These are phyloP conservation scores for Parus major DNA, from an alignment of 2,113 vertebrate genomes.

Conservation along the genomic window DNA sequence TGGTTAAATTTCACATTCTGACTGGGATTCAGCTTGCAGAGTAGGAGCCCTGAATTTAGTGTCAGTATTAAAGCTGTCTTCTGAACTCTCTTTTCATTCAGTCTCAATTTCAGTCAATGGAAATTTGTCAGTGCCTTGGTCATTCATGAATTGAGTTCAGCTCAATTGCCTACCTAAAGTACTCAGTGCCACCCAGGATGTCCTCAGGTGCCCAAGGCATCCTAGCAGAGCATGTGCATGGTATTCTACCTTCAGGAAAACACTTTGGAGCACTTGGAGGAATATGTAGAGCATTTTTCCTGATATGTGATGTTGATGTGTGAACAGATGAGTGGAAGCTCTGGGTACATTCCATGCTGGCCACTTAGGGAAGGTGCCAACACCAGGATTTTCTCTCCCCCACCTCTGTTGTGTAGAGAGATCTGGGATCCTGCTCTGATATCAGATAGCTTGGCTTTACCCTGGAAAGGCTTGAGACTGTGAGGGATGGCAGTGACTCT, in stretches of 20 bases:
- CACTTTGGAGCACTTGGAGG: background rate
- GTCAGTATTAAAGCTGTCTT: background rate
- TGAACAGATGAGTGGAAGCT: background rate
- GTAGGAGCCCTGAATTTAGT: background rate
- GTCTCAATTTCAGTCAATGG: background rate
- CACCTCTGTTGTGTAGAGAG: background rate
- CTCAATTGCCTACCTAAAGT: background rate
- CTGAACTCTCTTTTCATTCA: background rate
- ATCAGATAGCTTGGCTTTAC: background rate
- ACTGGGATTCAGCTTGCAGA: background rate
- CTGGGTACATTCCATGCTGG: background rate
- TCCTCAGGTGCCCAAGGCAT: background rate
- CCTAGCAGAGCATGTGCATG: background rate
- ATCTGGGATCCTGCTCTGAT: background rate
- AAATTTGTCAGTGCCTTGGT: background rate
- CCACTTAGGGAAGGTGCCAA: background rate
- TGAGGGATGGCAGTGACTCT: background rate
- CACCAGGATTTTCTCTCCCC: background rate
- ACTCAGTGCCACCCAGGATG: background rate
- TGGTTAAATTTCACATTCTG: background rate
- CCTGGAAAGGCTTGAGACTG: background rate
- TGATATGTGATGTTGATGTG: fast-evolving
- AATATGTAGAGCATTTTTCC: background rate
- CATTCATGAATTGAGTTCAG: background rate
- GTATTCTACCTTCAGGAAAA: background rate